Base-by-base conservation (phyloP, 2,113 vertebrate species). In the Hyperopisus bebe region DNA sequence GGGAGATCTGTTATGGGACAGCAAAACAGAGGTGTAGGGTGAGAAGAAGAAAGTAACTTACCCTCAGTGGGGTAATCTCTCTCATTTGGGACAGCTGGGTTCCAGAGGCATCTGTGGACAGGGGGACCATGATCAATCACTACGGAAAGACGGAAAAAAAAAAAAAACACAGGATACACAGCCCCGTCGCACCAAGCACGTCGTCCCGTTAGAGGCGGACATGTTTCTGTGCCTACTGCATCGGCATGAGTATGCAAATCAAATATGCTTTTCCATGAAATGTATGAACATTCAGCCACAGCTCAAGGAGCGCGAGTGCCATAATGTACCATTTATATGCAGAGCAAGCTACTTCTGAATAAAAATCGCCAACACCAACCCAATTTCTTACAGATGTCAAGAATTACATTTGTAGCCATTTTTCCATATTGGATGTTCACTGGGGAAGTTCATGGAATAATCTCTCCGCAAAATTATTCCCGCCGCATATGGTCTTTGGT, bases 351-450 rank as follows among this genome's bases (percentile, higher is more conserved):
- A 80, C 74, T 80, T 42, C 74, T 80, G 74, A 35, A 42, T 80
- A 80, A 80, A 42, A 80, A 39, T 35, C 74, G 17, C 35, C 74
- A 39, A 42, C 74, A 80, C 74, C 74, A 80, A 42, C 74, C 74
- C 74, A 80, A 42, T 80, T 35, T 80, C 74, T 80, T 80, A 80
- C 74, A 80, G 74, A 42, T 80, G 74, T 80, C 74, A 80, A 80
- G 74, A 80, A 80, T 80, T 80, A 80, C 74, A 80, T 80, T 35
- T 80, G 74, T 42, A 80, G 74, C 35, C 74, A 80, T 80, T 80
- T 80, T 80, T 80, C 35, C 74, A 80, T 80, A 80, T 80, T 80
- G 15, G 74, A 80, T 80, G 74, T 80, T 80, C 74, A 80, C 74
- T 80, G 35, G 74, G 31, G 74, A 80, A 80, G 74, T 42, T 80